These are phyloP conservation scores for Cettia cetti DNA, from an alignment of 2,113 vertebrate species.

Conservation along the genomic window DNA sequence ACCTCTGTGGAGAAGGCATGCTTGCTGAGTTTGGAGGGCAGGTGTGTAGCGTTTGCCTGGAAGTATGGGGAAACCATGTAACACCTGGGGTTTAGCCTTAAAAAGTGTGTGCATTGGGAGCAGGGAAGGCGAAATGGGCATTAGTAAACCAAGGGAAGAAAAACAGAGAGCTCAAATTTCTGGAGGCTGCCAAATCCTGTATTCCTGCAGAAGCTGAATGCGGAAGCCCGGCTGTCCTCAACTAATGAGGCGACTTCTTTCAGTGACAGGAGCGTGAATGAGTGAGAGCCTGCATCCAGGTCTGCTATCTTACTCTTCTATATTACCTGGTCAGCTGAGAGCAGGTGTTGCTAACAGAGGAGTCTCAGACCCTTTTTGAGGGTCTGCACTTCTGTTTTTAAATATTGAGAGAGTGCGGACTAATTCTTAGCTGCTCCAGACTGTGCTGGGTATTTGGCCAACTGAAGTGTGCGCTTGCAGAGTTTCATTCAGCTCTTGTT, in stretches of 20 bases:
- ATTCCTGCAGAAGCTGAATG: not conserved
- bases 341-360: not conserved
- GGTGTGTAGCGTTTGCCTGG: not conserved
- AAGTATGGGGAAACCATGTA: constrained; percentile 23
- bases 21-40: not conserved
- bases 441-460: not conserved
- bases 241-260: not conserved
- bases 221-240: not conserved
- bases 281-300: not conserved
- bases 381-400: not conserved
- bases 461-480: not conserved
- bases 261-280: accelerated
- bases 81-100: not conserved
- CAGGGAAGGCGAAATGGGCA: constrained; percentile 11
- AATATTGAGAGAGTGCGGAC: not conserved
- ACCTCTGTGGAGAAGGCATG: not conserved
- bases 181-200: constrained; percentile 28
- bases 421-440: not conserved
- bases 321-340: not conserved
- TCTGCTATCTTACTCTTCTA: not conserved
- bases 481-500: constrained; percentile 48
- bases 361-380: not conserved
- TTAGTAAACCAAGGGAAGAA: not conserved
- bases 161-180: constrained; percentile 52
- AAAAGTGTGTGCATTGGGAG: not conserved